These are phyloP conservation scores for Thalassarche chlororhynchos DNA, from an alignment of 2,113 vertebrate genomes.

Conservation along the genomic window DNA sequence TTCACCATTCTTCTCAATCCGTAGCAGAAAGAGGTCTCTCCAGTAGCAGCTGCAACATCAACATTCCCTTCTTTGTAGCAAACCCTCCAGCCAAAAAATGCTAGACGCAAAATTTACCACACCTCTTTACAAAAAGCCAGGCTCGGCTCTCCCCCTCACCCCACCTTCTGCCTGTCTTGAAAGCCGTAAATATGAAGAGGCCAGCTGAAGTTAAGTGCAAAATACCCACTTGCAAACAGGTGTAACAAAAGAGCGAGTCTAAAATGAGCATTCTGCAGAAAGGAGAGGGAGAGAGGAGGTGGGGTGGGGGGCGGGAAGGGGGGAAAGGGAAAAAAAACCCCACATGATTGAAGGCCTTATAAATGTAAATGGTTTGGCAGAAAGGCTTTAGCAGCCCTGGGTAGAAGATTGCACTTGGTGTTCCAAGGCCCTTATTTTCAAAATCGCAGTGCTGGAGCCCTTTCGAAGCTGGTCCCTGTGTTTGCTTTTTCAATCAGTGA, in stretches of 20 bases:
- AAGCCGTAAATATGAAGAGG: constrained; percentile 35
- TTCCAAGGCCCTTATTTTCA: constrained; percentile 61
- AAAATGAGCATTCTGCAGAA: not conserved
- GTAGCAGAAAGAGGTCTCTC: not conserved
- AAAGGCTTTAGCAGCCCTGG: constrained; percentile 46
- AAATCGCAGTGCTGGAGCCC: constrained; percentile 7
- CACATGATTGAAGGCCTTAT: constrained; percentile 53
- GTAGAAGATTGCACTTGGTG: constrained; percentile 61
- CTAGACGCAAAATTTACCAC: constrained; percentile 12
- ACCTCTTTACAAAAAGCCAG: not conserved
- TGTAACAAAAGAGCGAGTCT: constrained; percentile 40
- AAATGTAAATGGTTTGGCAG: constrained; percentile 66
- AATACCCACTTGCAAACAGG: constrained; percentile 49
- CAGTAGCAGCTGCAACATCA: constrained; percentile 26
- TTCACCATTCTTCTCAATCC: not conserved
- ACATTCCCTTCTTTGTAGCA: constrained; percentile 20
- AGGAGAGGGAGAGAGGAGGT: not conserved
- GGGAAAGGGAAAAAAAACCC: not conserved
- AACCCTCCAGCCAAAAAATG: not conserved
- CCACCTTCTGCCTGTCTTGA: not conserved
- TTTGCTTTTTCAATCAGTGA: constrained; percentile 66
- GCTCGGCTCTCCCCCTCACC: not conserved
- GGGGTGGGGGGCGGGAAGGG: not conserved
- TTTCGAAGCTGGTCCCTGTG: constrained; percentile 42
- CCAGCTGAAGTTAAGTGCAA: constrained; percentile 43